Evolutionary conservation across 2,113 vertebrate genomes (phyloP).

Genomic region (Collichthys lucidus): DNA sequence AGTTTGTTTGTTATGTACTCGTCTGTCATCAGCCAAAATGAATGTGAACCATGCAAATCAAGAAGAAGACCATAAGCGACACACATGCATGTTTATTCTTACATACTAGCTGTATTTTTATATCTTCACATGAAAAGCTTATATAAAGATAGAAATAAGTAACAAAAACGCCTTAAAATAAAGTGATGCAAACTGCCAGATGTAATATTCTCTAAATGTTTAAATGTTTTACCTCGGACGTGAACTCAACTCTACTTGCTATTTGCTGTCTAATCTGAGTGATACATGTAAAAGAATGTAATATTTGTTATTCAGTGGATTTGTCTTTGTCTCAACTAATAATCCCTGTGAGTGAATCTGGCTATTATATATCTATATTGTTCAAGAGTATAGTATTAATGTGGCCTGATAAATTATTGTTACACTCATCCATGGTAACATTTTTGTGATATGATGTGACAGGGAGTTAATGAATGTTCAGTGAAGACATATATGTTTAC

Average conservation of each 20-base stretch:
- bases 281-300: slow-evolving; percentile 55
- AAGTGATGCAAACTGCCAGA: slow-evolving; percentile 45
- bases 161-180: slow-evolving; percentile 69
- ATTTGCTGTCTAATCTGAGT: slow-evolving; percentile 31
- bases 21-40: slow-evolving; percentile 42
- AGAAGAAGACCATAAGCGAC: slow-evolving; percentile 4
- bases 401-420: slow-evolving; percentile 1
- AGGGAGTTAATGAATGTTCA: slow-evolving; percentile 28
- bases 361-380: not conserved
- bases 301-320: slow-evolving; percentile 19
- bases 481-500: slow-evolving; percentile 19
- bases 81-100: slow-evolving; percentile 56
- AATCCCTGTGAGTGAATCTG: slow-evolving; percentile 8
- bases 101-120: slow-evolving; percentile 61
- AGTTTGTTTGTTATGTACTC: slow-evolving; percentile 1
- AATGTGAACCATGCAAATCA: slow-evolving; percentile 42
- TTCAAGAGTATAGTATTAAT: not conserved
- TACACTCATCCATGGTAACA: not conserved
- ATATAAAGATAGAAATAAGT: not conserved
- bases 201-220: slow-evolving; percentile 32
- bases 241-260: slow-evolving; percentile 11
- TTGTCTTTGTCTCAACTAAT: not conserved
- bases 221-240: slow-evolving; percentile 25
- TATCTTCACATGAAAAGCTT: slow-evolving; percentile 32
- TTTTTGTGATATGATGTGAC: not conserved